Percentiles rank a stretch among this genome's conserved stretches.
phyloP scores from a whole-genome alignment of 2,888 invertebrate genomes.

The Drosophila antonietae region DNA sequence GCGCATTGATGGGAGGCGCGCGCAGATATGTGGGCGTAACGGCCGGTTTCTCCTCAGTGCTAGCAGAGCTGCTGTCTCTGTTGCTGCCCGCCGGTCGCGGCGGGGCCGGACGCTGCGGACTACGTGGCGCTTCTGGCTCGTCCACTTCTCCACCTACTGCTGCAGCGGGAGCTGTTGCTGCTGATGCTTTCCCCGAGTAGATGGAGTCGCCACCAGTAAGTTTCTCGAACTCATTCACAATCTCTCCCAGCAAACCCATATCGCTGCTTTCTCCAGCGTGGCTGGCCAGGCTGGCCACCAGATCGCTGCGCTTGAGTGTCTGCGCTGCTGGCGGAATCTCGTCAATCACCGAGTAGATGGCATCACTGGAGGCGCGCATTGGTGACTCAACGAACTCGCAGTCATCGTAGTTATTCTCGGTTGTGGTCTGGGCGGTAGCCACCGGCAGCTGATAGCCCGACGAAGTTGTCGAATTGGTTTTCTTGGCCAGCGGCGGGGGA shows the following conservation, averaged over 20 bases:
- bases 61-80: constrained; percentile 34
- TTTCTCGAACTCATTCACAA: constrained; percentile 94
- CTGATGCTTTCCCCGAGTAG: constrained; percentile 88
- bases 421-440: constrained; percentile 74
- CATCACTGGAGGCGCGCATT: constrained; percentile 88
- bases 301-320: constrained; percentile 80
- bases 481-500: constrained; percentile 85
- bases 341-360: constrained; percentile 95
- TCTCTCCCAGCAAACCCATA: constrained; percentile 93
- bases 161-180: constrained; percentile 67
- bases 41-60: constrained; percentile 80
- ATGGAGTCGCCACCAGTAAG: constrained; percentile 94
- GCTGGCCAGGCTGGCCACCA: constrained; percentile 82
- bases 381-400: constrained; percentile 88
- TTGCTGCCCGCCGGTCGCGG: constrained; percentile 84
- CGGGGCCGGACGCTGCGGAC: constrained; percentile 86
- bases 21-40: constrained; percentile 88
- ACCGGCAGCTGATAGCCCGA: constrained; percentile 87
- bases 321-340: constrained; percentile 87
- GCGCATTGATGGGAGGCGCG: constrained; percentile 90
- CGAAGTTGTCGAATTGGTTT: constrained; percentile 85
- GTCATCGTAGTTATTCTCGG: constrained; percentile 89
- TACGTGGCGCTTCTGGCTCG: constrained; percentile 84
- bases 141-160: constrained; percentile 9
- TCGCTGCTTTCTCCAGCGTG: constrained; percentile 85